Base-by-base conservation (phyloP, 1,140 invertebrate species). In the Zaprionus ghesquierei region DNA sequence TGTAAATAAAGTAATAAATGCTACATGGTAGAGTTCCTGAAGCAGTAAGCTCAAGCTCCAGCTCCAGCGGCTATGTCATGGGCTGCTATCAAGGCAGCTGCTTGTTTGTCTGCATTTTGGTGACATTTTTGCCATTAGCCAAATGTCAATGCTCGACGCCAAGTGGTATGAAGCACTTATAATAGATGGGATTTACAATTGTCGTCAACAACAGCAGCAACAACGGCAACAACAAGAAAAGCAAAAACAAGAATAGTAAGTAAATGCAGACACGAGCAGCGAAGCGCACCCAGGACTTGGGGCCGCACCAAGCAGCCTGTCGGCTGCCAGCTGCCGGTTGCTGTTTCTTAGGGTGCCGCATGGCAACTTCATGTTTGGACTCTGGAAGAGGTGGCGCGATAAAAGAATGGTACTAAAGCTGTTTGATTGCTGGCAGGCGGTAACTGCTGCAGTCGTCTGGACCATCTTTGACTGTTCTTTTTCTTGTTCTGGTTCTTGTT, bases 101-200 rank as follows among this genome's bases (percentile, higher is more conserved):
- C 76, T 81, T 86, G 76, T 78, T 70, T 86, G 75, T 87, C 84
- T 89, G 84, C 79, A 76, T 82, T 89, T 81, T 55, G 82, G 75
- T 87, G 82, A 87, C 82, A 82, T 82, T 87, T 87, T 87, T 81
- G 82, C 82, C 84, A 86, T 86, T 86, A 87, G 84, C 82, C 82
- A 87, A 87, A 87, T 87, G 82, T 87, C 82, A 87, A 87, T 86
- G 82, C 79, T 81, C 75, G 71, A 73, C 79, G 72, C 70, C 71
- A 81, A 87, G 84, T 87, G 82, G 82, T 79, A 87, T 79, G 82
- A 65, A 72, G 69, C 82, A 82, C 82, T 87, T 87, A 81, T 87
- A 86, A 81, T 86, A 87, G 81, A 86, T 86, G 81, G 79, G 82
- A 87, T 79, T 77, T 87, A 64, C 51, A 70, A 70, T 70, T 70